Conservation (phyloP, 2,113 vertebrate species). For the Eublepharis macularius region DNA sequence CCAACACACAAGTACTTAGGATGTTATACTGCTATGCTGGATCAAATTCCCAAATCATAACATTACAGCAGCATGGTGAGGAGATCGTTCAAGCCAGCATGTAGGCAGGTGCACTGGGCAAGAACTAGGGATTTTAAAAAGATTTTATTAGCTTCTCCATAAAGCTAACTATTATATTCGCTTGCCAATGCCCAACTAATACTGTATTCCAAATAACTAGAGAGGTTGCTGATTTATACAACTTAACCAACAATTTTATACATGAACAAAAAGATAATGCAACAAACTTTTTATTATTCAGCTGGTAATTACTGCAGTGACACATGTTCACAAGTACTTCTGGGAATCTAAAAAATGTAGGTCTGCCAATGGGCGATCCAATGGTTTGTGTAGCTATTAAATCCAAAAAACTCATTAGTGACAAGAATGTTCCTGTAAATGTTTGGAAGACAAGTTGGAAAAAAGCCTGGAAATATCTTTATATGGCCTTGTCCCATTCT, state of each 20-base stretch:
- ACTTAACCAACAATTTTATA: not conserved
- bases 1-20: not conserved
- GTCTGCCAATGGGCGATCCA: not conserved
- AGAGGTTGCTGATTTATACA: not conserved
- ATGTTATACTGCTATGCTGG: not conserved
- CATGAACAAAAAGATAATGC: not conserved
- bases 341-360: slow-evolving; percentile 18
- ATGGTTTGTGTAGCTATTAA: not conserved
- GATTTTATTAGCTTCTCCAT: not conserved
- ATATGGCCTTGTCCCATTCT: not conserved
- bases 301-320: not conserved
- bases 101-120: not conserved
- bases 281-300: slow-evolving; percentile 12
- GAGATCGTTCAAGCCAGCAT: not conserved
- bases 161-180: not conserved
- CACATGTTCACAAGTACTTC: slow-evolving; percentile 6
- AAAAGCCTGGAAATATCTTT: not conserved
- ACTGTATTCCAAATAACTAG: not conserved
- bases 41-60: not conserved
- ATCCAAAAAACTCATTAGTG: slow-evolving; percentile 3
- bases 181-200: slow-evolving; percentile 2
- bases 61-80: not conserved
- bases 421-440: not conserved
- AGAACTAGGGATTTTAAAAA: not conserved
- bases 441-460: not conserved